Evolutionary conservation across 53 echinoderm and acorn worm species (phyloP), one percentile per base, ranked within the genome.

Genomic region (Astropecten irregularis): DNA sequence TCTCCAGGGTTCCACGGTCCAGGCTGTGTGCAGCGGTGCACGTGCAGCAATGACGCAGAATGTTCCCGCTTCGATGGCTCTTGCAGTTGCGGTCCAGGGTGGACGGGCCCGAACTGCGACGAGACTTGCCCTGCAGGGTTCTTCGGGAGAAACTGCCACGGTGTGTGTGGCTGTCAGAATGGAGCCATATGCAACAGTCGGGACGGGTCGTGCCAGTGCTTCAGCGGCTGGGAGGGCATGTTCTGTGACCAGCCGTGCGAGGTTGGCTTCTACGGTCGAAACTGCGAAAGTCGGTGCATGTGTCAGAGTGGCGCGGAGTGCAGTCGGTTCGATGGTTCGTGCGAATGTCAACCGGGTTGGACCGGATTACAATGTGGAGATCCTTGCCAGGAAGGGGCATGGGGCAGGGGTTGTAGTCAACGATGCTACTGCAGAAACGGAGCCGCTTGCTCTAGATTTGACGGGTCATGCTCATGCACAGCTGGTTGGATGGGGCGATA

Each of bases 41-140:
- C 22, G 18, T 96, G 96, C 54, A 63, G 71, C 32, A 89, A 93
- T 40, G 91, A 44, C 27, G 90, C 93, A 1, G 19, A 33, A 48
- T 96, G 96, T 60, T 93, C 93, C 29, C 89, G 87, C 4, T 82
- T 93, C 51, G 92, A 94, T 74, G 97, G 97, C 6, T 60, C 86
- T 2, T 96, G 97, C 62, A 49, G 66, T 2, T 96, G 97, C 37
- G 39, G 48, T 22, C 20, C 13, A 2, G 97, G 97, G 19, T 96
- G 93, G 91, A 85, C 63, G 2, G 97, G 97, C 22, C 59, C 40
- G 4, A 49, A 84, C 19, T 93, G 93, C 54, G 72, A 87, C 36
- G 30, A 38, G 22, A 48, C 88, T 3, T 93, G 93, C 73, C 30
- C 55, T 19, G 70, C 54, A 16, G 85, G 85, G 6, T 81, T 70